phyloP scores from a whole-genome alignment of 2,888 invertebrate species.

The Argynnis bischoffii region DNA sequence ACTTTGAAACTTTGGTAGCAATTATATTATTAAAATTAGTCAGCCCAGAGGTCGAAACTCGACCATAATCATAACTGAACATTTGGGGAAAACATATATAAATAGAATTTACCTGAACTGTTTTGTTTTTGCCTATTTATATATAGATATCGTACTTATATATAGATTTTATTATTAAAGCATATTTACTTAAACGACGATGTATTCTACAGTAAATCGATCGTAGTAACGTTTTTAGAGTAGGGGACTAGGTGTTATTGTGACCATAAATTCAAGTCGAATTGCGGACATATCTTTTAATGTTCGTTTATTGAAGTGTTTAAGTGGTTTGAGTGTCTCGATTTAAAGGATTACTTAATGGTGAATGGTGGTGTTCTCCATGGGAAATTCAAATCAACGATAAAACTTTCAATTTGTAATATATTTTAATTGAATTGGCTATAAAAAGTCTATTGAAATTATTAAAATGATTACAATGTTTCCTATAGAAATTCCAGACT shows the following conservation, averaged over 20 bases:
- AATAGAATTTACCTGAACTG: no score
- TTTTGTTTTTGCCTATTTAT: no score
- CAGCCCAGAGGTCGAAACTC: no score
- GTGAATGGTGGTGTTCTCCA: constrained; percentile 50
- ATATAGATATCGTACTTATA: no score
- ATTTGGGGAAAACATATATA: no score
- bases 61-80: no score
- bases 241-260: constrained; percentile 57
- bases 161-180: no score
- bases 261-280: constrained; percentile 75
- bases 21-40: no score
- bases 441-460: background rate
- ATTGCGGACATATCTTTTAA: constrained; percentile 78
- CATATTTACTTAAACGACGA: background rate
- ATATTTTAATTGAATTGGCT: constrained; percentile 14
- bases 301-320: constrained; percentile 76
- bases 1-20: no score
- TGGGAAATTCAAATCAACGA: constrained; percentile 13
- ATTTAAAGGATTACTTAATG: constrained; percentile 53
- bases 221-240: constrained; percentile 20
- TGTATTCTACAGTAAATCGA: constrained; percentile 7
- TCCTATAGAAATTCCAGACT: no score
- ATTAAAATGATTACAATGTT: no score
- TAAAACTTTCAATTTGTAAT: constrained; percentile 30
- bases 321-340: constrained; percentile 57